Evolutionary conservation across 2,888 invertebrate genomes (phyloP).

Genomic region (Troides oblongomaculatus): DNA sequence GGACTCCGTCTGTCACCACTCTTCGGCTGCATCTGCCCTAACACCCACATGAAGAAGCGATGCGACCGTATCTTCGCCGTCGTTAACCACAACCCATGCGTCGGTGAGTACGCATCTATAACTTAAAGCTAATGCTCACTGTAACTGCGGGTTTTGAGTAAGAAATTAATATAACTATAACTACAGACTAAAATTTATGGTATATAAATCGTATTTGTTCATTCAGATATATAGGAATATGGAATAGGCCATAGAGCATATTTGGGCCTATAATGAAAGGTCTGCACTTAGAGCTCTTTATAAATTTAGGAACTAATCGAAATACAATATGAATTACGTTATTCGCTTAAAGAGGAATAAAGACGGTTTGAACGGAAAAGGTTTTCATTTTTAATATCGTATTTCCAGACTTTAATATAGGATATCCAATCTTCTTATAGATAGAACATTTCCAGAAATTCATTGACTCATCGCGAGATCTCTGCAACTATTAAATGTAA

Average conservation of each 20-base stretch:
- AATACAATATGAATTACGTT: too few relatives aligned
- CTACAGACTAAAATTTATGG: background rate
- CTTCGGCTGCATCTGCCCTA: slow-evolving; percentile 96
- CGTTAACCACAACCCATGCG: slow-evolving; percentile 96
- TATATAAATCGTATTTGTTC: background rate
- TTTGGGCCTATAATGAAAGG: too few relatives aligned
- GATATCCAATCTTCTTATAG: too few relatives aligned
- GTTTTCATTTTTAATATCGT: too few relatives aligned
- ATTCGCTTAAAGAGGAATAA: too few relatives aligned
- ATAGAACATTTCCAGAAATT: too few relatives aligned
- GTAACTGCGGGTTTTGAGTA: slow-evolving; percentile 59
- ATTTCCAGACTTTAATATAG: too few relatives aligned
- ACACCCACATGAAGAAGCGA: slow-evolving; percentile 91
- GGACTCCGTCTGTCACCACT: slow-evolving; percentile 92
- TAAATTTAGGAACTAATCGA: too few relatives aligned
- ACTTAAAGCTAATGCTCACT: slow-evolving; percentile 43
- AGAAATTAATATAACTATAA: slow-evolving; percentile 33
- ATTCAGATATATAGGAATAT: background rate
- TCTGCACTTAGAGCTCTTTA: too few relatives aligned
- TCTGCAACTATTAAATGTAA: too few relatives aligned
- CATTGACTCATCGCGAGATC: too few relatives aligned
- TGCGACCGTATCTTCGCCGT: slow-evolving; percentile 93
- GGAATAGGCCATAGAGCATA: background rate
- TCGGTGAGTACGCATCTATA: slow-evolving; percentile 85
- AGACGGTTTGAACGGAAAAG: too few relatives aligned